A percentile compares a stretch with the other conserved stretches of the same genome.
Evolutionary conservation across 2,113 vertebrate genomes (phyloP).

Genomic region (Eupsittula cactorum): DNA sequence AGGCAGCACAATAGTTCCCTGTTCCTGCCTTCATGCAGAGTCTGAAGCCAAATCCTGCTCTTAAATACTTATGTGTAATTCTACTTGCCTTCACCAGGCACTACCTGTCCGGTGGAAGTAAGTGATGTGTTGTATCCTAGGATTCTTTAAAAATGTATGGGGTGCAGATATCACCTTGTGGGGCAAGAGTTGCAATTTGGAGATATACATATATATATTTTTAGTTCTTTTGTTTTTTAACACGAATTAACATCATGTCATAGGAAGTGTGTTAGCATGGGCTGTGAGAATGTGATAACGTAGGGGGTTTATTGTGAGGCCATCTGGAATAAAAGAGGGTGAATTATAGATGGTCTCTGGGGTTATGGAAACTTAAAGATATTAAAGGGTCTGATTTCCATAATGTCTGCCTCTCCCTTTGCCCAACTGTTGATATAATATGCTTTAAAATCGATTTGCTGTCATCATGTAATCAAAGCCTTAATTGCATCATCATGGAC

Average conservation of each 20-base stretch:
- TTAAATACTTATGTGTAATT: conserved; percentile 42
- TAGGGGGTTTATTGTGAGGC: conserved; percentile 16
- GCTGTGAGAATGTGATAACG: conserved; percentile 46
- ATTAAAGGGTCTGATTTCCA: conserved; percentile 64
- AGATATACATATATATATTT: background rate
- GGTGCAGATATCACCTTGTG: background rate
- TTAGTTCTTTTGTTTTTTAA: background rate
- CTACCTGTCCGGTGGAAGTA: background rate
- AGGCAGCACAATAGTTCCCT: conserved; percentile 54
- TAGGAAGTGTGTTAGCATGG: conserved; percentile 6
- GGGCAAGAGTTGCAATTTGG: background rate
- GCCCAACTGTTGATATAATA: conserved; percentile 70
- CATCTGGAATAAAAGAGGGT: conserved; percentile 61
- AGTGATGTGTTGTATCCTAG: background rate
- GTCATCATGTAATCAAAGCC: conserved; percentile 65
- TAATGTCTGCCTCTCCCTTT: conserved; percentile 62
- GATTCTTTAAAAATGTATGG: background rate
- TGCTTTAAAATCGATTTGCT: conserved; percentile 69
- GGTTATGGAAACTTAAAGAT: conserved; percentile 64
- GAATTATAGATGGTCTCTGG: conserved; percentile 62
- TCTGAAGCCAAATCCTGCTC: conserved; percentile 57
- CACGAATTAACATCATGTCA: background rate
- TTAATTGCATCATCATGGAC: conserved; percentile 70
- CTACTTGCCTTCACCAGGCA: conserved; percentile 36
- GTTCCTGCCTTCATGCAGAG: conserved; percentile 12